phyloP scores from a whole-genome alignment of 2,797 vertebrate species.

The Lacerta agilis region DNA sequence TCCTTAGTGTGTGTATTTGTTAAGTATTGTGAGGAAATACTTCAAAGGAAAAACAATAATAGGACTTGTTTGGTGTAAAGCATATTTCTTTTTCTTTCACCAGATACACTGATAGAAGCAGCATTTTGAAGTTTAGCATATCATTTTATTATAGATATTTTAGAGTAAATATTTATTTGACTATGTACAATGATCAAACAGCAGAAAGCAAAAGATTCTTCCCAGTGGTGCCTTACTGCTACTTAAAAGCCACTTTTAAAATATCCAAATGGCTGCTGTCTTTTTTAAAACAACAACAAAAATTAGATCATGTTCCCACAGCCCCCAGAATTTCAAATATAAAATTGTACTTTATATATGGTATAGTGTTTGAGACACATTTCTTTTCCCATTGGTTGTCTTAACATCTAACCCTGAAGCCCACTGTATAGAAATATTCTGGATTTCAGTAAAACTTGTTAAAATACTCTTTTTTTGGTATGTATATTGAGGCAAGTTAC shows the following conservation, averaged over 20 bases:
- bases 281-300: slow-evolving; percentile 58
- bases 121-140: slow-evolving; percentile 73
- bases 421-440: neutral
- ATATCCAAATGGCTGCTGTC: slow-evolving; percentile 64
- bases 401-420: neutral
- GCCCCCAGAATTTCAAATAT: slow-evolving; percentile 41
- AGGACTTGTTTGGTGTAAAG: slow-evolving; percentile 45
- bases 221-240: slow-evolving; percentile 77
- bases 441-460: neutral
- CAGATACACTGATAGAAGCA: slow-evolving; percentile 65
- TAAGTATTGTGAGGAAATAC: slow-evolving; percentile 54
- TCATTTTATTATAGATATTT: slow-evolving; percentile 71
- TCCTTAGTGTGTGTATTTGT: slow-evolving; percentile 52
- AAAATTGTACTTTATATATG: neutral
- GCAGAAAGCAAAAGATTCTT: slow-evolving; percentile 61
- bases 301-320: slow-evolving; percentile 55
- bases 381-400: neutral
- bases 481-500: neutral
- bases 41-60: slow-evolving; percentile 51
- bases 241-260: slow-evolving; percentile 62
- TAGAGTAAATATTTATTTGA: slow-evolving; percentile 80
- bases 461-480: neutral
- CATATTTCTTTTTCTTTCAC: slow-evolving; percentile 56
- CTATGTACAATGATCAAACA: slow-evolving; percentile 70
- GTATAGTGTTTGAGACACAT: slow-evolving; percentile 22